These are phyloP conservation scores for Microtus agrestis DNA, from an alignment of 2,797 vertebrate genomes.

Conservation along the genomic window DNA sequence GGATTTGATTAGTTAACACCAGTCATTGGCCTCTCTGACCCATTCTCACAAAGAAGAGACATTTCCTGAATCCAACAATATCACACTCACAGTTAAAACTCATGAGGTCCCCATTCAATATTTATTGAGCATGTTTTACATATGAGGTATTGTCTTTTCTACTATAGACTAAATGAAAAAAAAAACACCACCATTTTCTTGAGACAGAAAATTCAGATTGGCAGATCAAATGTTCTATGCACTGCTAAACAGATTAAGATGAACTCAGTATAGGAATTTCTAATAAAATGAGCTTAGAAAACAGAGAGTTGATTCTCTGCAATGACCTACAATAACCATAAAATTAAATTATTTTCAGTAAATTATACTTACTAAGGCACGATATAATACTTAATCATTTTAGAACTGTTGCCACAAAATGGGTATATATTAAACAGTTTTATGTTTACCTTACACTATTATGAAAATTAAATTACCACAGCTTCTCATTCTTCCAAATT, in stretches of 20 bases:
- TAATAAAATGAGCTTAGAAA: conserved; percentile 61
- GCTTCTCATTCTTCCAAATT: conserved; percentile 14
- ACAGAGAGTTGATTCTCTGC: conserved; percentile 39
- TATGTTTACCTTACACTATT: conserved; percentile 56
- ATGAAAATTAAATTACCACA: conserved; percentile 64
- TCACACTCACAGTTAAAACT: conserved; percentile 50
- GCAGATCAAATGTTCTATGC: neutral
- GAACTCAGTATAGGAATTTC: neutral
- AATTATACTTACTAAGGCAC: conserved; percentile 61
- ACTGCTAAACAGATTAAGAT: neutral
- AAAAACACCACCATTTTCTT: neutral
- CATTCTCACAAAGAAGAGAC: conserved; percentile 10
- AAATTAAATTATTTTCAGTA: conserved; percentile 69
- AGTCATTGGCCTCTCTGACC: conserved; percentile 21
- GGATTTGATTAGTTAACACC: conserved; percentile 36
- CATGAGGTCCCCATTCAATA: conserved; percentile 36
- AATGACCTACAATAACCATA: conserved; percentile 68
- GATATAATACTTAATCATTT: conserved; percentile 41
- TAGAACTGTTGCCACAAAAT: conserved; percentile 47
- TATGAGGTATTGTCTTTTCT: conserved; percentile 37
- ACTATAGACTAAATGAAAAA: conserved; percentile 10
- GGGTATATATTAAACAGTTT: conserved; percentile 2
- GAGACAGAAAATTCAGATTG: conserved; percentile 37
- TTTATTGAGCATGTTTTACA: conserved; percentile 63
- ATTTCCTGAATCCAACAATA: conserved; percentile 38